A percentile compares a stretch with the other conserved stretches of the same genome.
Evolutionary conservation across 2,888 invertebrate species (phyloP).

Genomic region (Trisateles emortualis): DNA sequence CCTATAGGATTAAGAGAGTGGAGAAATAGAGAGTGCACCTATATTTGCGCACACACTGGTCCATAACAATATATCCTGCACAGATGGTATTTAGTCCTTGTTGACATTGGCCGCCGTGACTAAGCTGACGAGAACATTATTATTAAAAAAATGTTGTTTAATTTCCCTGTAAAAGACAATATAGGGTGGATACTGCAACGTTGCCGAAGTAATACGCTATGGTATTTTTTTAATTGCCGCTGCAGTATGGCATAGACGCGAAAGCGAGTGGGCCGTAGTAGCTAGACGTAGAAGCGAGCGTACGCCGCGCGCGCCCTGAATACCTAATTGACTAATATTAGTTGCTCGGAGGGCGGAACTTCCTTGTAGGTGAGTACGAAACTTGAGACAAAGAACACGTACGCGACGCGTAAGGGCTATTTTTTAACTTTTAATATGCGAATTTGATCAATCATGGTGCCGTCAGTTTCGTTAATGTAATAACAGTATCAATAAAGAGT

Average conservation of each 20-base stretch:
- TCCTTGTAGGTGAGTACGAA: slow-evolving; percentile 80
- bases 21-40: too few relatives aligned
- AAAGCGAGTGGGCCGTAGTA: slow-evolving; percentile 58
- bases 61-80: too few relatives aligned
- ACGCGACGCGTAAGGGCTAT: slow-evolving; percentile 73
- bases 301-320: slow-evolving; percentile 79
- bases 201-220: slow-evolving; percentile 3
- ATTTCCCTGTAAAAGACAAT: background rate
- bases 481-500: background rate
- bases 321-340: slow-evolving; percentile 86
- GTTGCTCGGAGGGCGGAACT: slow-evolving; percentile 78
- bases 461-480: slow-evolving; percentile 1
- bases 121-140: too few relatives aligned
- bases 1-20: too few relatives aligned
- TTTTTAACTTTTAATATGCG: slow-evolving; percentile 74
- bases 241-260: slow-evolving; percentile 55
- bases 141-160: background rate
- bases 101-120: too few relatives aligned
- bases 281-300: slow-evolving; percentile 68
- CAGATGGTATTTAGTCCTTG: too few relatives aligned
- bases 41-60: too few relatives aligned
- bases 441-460: slow-evolving; percentile 53
- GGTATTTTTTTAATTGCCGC: slow-evolving; percentile 57
- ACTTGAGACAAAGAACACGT: slow-evolving; percentile 84
- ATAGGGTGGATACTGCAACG: background rate